Base-by-base conservation (phyloP, 2,113 vertebrate species). In the Larimichthys crocea region DNA sequence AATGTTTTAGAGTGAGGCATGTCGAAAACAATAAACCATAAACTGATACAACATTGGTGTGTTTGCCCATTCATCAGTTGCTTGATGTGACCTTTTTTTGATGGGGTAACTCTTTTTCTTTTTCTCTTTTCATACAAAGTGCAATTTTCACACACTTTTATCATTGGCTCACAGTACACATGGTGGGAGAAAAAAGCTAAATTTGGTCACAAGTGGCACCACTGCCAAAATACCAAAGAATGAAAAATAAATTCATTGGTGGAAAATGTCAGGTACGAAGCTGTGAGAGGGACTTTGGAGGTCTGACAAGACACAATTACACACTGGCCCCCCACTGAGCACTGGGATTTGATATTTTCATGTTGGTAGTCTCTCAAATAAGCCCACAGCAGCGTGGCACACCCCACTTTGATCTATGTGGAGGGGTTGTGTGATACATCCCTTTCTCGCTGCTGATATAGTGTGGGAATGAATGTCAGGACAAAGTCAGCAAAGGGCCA, bases 271-370 rank as follows among this genome's bases (percentile, higher is more conserved):
- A 92, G 87, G 82, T 88, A 78, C 64, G 88, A 89, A 93, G 91
- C 92, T 93, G 92, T 87, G 92, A 88, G 67, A 56, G 90, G 85
- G 82, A 91, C 90, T 92, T 86, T 91, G 86, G 87, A 86, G 88
- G 88, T 88, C 90, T 92, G 90, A 92, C 91, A 90, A 93, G 89
- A 92, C 86, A 90, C 91, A 94, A 93, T 93, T 92, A 93, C 91
- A 91, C 84, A 73, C 62, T 22, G 61, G 66, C 86, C 89, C 85
- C 93, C 92, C 60, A 44, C 87, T 24, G 91, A 74, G 91, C 76
- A 80, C 69, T 42, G 85, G 89, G 91, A 90, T 88, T 85, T 84
- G 92, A 79, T 86, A 90, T 93, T 93, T 90, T 92, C 88, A 90
- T 88, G 86, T 85, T 78, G 76, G 86, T 89, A 83, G 88, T 91